Base-by-base conservation (phyloP, 2,797 vertebrate species). In the Poecilia gillii region DNA sequence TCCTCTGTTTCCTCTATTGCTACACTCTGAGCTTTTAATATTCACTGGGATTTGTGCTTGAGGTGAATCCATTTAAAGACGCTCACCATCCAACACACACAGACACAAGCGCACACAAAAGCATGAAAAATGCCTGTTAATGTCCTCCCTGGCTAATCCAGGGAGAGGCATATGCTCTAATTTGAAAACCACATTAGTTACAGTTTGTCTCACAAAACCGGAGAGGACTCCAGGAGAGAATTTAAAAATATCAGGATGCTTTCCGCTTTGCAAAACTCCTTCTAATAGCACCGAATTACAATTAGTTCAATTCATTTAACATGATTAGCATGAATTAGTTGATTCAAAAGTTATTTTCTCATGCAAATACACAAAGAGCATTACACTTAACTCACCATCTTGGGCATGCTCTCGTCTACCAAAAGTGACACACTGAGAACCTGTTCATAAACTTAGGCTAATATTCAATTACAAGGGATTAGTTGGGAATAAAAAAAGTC, bases 401-500 rank as follows among this genome's bases (percentile, higher is more conserved):
- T 74, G 75, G 88, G 82, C 83, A 72, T 75, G 81, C 78, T 70
- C 80, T 55, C 51, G 2, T 64, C 45, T 68, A 92, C 77, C 55
- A 73, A 88, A 88, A 90, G 81, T 85, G 81, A 75, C 73, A 86
- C 80, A 85, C 81, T 28, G 78, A 88, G 87, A 93, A 92, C 88
- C 85, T 85, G 86, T 80, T 90, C 83, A 80, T 92, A 88, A 94
- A 94, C 84, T 86, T 84, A 78, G 85, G 87, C 85, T 94, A 95
- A 96, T 95, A 95, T 95, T 95, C 93, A 95, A 94, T 96, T 95
- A 93, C 87, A 82, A 74, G 77, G 92, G 94, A 95, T 93, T 93
- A 94, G 83, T 74, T 78, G 87, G 75, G 66, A 33, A 28, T 45
- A 64, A 78, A 79, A 84, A 90, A 92, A 89, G 81, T 91, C 88